Conservation (phyloP, 2,888 invertebrate species). For the Eupithecia inturbata region DNA sequence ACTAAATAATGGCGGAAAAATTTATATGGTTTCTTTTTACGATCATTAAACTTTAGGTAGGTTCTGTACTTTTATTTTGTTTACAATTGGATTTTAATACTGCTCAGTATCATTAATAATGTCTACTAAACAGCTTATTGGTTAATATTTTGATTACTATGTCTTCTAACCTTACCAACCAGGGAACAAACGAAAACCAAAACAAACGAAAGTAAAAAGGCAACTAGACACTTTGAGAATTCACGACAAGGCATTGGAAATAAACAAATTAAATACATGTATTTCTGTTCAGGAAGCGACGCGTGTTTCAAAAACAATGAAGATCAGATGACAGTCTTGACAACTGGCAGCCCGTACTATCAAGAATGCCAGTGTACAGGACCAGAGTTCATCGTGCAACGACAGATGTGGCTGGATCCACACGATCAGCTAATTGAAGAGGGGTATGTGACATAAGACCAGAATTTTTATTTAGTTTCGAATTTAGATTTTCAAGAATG, state of each 20-base stretch:
- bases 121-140: neutral
- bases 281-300: constrained; percentile 53
- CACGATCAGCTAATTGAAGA: constrained; percentile 51
- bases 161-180: neutral
- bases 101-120: neutral
- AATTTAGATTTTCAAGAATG: neutral
- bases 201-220: neutral
- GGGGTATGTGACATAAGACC: constrained; percentile 62
- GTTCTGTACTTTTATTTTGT: neutral
- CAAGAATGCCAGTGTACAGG: constrained; percentile 65
- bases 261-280: neutral
- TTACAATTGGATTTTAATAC: neutral
- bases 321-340: constrained; percentile 45
- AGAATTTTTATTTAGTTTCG: constrained; percentile 13
- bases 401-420: constrained; percentile 64
- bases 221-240: neutral
- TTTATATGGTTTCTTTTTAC: neutral
- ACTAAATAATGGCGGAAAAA: neutral
- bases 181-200: neutral
- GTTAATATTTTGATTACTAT: neutral
- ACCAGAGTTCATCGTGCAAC: constrained; percentile 46
- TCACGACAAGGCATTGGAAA: neutral
- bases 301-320: constrained; percentile 62
- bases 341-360: constrained; percentile 61
- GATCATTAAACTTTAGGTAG: neutral